Evolutionary conservation across 2,888 invertebrate species (phyloP).

Genomic region (Bembecia ichneumoniformis): DNA sequence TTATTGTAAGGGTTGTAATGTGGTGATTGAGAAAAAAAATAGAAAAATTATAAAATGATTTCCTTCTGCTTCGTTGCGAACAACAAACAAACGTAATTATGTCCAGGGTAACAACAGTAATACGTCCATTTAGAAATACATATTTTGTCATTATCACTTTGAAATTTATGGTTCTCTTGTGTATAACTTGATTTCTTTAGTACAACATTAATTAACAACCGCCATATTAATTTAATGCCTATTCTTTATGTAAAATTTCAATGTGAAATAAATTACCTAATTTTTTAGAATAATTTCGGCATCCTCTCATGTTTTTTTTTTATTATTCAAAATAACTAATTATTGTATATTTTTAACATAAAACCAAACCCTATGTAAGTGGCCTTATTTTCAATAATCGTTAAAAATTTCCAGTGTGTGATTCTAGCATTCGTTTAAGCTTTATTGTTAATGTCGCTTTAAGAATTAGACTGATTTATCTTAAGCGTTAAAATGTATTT

Average conservation of each 20-base stretch:
- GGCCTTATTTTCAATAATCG: conserved; percentile 46
- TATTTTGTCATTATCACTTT: too few relatives aligned
- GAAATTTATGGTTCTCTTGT: too few relatives aligned
- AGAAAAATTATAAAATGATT: not conserved
- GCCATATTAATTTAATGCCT: conserved; percentile 43
- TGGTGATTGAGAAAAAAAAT: not conserved
- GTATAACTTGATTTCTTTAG: too few relatives aligned
- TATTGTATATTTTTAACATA: conserved; percentile 21
- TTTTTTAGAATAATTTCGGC: too few relatives aligned
- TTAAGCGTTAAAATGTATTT: conserved; percentile 66
- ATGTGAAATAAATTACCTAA: too few relatives aligned
- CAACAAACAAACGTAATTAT: not conserved
- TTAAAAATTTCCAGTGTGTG: conserved; percentile 57
- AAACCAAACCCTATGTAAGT: conserved; percentile 29
- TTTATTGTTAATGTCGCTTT: conserved; percentile 69
- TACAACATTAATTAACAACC: conserved; percentile 13
- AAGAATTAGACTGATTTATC: conserved; percentile 73
- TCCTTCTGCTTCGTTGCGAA: not conserved
- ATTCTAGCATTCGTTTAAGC: conserved; percentile 62
- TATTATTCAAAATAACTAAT: conserved; percentile 21
- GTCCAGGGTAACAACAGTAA: not conserved
- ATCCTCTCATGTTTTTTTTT: not conserved
- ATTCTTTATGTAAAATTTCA: conserved; percentile 14
- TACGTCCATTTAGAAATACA: too few relatives aligned
- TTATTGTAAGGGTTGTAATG: not conserved